Base-by-base conservation (phyloP, 1,140 invertebrate genomes). In the Goniozus legneri region DNA sequence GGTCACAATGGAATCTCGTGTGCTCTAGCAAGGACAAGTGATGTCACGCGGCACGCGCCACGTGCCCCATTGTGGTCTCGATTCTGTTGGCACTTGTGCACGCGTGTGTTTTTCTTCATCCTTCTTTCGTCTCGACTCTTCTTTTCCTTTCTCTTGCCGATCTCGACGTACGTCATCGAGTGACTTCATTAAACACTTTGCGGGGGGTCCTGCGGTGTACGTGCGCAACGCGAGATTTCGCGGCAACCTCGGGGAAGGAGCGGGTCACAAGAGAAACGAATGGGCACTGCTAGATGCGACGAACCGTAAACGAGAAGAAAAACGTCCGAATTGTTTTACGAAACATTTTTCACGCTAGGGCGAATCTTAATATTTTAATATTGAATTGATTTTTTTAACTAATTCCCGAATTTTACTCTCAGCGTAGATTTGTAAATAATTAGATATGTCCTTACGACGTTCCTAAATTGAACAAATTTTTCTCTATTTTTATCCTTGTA, bases 21-120 rank as follows among this genome's bases (percentile, higher is more conserved):
- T 33, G 16, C 32, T 14, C 31, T 20, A n/a, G n/a, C n/a, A 37
- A 22, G 47, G 41, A 54, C 46, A 64, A 68, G 61, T 64, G 55
- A 46, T 56, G 44, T 56, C 54, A 53, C 61, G 51, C 58, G 60
- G n/a, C 58, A 52, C 56, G 47, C 50, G 58, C 52, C 63, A 69
- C 66, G 66, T 70, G 65, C 61, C 43, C n/a, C 42, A 69, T 65
- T 70, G 58, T 65, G 52, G 24, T 6, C 24, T 27, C 24, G 4
- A 6, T 53, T 43, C 33, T 52, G 50, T 66, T 65, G 67, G 66
- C 63, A 73, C 71, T 73, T 72, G 60, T 65, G 66, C 71, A 73
- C 71, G 71, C 66, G 65, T 62, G n/a, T n/a, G n/a, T n/a, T 54
- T 58, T 31, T 47, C 12, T 40, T 52, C 52, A 42, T 62, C 49